Evolutionary conservation across 1,140 invertebrate genomes (phyloP), one percentile per base, ranked within the genome.

Genomic region (Bombus impatiens): DNA sequence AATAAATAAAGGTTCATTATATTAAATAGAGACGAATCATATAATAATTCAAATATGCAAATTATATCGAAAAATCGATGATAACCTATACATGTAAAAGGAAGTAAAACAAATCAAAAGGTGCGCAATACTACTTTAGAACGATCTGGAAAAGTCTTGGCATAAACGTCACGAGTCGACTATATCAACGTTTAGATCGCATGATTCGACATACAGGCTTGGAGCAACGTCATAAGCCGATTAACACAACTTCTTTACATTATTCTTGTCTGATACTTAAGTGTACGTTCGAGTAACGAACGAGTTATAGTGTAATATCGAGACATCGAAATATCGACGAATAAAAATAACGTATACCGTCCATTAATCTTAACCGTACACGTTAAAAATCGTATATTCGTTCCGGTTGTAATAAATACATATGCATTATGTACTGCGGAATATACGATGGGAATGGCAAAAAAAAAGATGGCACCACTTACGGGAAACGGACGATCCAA

Each of bases 401-500:
- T 62, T 28, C n/a, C 6, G 65, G 15, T 32, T 8, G 32, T 67
- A 28, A 67, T 5, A 9, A 8, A n/a, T n/a, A 62, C 4, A 62
- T 62, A n/a, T 13, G 32, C 35, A 67, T 40, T 37, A 40, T n/a
- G 3, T 37, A 40, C 12, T 72, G 70, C 25, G 18, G 40, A 13
- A 22, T 72, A 40, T 12, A 13, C 25, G 28, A 74, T 42, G 28
- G 59, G 8, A 37, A 80, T 44, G 12, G 32, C 8, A 5, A 47
- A 62, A 65, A 9, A 47, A 67, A 65, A 65, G 74, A 76, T 81
- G n/a, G n/a, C 86, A 83, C 72, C 86, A 93, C 94, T 95, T 95
- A 95, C 94, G 83, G 89, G 91, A 90, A 93, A 92, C 84, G 91
- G 92, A 87, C 92, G 91, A 89, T 94, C 93, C 93, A 95, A 92